Evolutionary conservation across 2,888 invertebrate species (phyloP).

Genomic region (Hirtodrosophila duncani): DNA sequence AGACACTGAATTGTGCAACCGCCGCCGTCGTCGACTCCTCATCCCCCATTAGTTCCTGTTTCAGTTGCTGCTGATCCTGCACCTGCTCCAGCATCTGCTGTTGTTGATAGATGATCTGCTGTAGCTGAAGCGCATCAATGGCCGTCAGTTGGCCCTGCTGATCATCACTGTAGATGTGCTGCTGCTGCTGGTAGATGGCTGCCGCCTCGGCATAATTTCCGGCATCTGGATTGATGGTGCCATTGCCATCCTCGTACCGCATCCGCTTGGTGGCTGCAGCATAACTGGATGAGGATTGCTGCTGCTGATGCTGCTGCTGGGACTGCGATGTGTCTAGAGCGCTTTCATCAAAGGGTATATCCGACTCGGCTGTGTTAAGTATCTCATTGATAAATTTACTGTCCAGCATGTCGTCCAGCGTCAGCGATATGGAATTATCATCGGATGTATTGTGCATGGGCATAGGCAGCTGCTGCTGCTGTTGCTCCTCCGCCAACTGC

Average conservation of each 20-base stretch:
- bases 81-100: slow-evolving; percentile 51
- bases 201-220: slow-evolving; percentile 35
- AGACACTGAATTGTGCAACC: slow-evolving; percentile 66
- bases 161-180: slow-evolving; percentile 42
- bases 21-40: slow-evolving; percentile 32
- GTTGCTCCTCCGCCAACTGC: slow-evolving; percentile 23
- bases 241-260: slow-evolving; percentile 61
- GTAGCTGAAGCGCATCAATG: slow-evolving; percentile 73
- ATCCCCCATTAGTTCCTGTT: slow-evolving; percentile 38
- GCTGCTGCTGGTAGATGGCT: slow-evolving; percentile 54
- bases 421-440: slow-evolving; percentile 74
- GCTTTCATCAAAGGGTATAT: slow-evolving; percentile 73
- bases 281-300: too few relatives aligned
- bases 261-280: slow-evolving; percentile 60
- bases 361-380: slow-evolving; percentile 67
- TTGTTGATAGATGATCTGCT: slow-evolving; percentile 63
- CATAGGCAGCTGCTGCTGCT: slow-evolving; percentile 41
- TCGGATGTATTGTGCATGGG: slow-evolving; percentile 69
- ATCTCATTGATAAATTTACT: slow-evolving; percentile 76
- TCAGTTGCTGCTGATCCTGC: slow-evolving; percentile 43
- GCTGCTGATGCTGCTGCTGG: slow-evolving; percentile 27
- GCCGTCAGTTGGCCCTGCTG: slow-evolving; percentile 49
- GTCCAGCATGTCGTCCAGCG: slow-evolving; percentile 75
- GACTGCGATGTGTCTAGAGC: slow-evolving; percentile 56
- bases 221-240: slow-evolving; percentile 29